Base-by-base conservation (phyloP, 2,113 vertebrate genomes). In the Dicrurus megarhynchus region DNA sequence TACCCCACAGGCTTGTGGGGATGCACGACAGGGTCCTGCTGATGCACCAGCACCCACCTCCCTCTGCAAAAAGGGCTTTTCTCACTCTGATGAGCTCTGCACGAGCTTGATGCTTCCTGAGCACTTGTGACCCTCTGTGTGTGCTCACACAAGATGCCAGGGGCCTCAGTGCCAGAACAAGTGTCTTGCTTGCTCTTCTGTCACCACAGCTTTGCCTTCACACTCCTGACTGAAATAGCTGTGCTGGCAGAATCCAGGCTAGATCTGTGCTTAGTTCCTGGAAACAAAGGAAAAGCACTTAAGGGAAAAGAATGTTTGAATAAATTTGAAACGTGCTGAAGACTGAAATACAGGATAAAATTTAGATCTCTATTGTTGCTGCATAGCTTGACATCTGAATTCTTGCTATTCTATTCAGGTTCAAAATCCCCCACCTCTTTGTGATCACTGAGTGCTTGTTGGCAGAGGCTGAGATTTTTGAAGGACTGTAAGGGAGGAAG, bases 231-330 rank as follows among this genome's bases (percentile, higher is more conserved):
- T 93, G 91, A 93, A 96, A 95, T 84, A 95, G 89, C 76, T 95
- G 44, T 71, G 86, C 91, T 95, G 89, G 90, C 86, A 95, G 83
- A 95, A 91, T 60, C 65, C 86, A 68, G 44, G 52, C 39, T 70
- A 80, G 76, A 47, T 65, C 67, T 70, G 59, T 63, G 83, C 94
- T 74, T 63, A 53, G 85, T 65, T 93, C 88, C 91, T 86, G 75
- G 82, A 91, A 91, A 96, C 93, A 96, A 95, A 96, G 41, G 50
- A 92, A 91, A 80, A 90, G 67, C 92, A 88, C 90, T 96, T 95
- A 86, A 81, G 80, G 91, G 91, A 90, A 87, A 56, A 67, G 64
- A 86, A 67, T 44, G 39, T 70, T 84, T 91, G 90, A 94, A 97
- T 97, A 94, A 96, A 88, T 93, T 86, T 88, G 55, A 74, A 74